These are phyloP conservation scores for Nibea coibor DNA, from an alignment of 2,113 vertebrate genomes.

Conservation along the genomic window DNA sequence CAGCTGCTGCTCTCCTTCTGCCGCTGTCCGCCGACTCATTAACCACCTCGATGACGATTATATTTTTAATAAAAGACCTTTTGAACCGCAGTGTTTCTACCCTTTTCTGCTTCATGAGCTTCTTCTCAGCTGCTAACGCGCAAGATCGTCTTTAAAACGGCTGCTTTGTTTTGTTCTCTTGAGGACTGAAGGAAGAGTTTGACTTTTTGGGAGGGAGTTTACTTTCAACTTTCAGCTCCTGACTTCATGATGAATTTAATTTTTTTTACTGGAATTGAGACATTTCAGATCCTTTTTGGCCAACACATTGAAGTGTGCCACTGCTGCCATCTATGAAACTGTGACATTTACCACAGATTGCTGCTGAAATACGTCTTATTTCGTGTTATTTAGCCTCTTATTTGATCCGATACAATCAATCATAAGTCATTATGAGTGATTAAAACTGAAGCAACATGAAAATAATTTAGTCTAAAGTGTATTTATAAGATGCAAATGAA, in stretches of 20 bases:
- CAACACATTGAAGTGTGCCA: neutral
- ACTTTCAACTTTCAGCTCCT: neutral
- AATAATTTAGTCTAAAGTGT: neutral
- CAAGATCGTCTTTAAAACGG: neutral
- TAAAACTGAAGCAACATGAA: neutral
- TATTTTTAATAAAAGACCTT: neutral
- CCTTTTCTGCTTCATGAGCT: neutral
- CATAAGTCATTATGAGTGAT: neutral
- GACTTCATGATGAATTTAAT: neutral
- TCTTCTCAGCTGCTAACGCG: neutral
- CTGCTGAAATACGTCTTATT: neutral
- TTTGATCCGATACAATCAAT: neutral
- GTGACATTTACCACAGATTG: neutral
- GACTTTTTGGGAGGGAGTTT: neutral
- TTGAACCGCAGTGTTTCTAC: neutral
- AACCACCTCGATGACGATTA: slow-evolving; percentile 6
- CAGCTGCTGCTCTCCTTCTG: neutral
- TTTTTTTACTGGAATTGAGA: no score
- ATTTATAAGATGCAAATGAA: neutral
- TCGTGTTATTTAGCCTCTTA: neutral
- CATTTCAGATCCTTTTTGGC: neutral
- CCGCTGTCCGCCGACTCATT: slow-evolving; percentile 28
- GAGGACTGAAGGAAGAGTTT: neutral
- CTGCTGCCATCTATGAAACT: no score
- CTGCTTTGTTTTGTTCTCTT: no score